phyloP scores from a whole-genome alignment of 2,113 vertebrate genomes.

The Muntiacus muntjak region DNA sequence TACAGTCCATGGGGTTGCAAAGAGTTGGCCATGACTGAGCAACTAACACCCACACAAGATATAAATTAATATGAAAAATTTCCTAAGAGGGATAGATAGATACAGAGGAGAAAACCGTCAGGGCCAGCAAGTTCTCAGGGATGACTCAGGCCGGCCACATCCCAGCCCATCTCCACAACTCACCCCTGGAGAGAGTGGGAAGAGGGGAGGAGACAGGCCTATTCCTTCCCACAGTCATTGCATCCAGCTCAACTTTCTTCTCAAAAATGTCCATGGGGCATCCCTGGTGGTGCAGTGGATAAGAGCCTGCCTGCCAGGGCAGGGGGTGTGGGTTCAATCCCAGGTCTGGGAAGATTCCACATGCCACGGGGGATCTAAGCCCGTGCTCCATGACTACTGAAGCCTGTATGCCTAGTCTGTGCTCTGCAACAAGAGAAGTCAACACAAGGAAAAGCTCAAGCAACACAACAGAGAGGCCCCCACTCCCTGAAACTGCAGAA shows the following conservation, averaged over 20 bases:
- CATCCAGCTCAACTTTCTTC: not conserved
- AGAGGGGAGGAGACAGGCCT: not conserved
- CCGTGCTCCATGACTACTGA: fast-evolving
- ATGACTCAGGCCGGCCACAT: no score
- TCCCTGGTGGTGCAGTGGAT: not conserved
- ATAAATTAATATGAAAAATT: not conserved
- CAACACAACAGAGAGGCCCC: not conserved
- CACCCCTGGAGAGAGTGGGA: not conserved
- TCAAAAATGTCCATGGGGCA: not conserved
- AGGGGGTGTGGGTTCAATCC: not conserved
- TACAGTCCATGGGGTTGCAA: not conserved
- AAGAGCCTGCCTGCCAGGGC: not conserved
- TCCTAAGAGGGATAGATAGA: not conserved
- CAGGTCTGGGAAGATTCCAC: not conserved
- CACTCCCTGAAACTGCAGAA: not conserved
- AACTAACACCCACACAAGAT: not conserved
- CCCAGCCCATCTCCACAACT: no score
- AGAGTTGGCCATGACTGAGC: not conserved
- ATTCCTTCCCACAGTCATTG: not conserved
- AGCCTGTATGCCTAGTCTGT: not conserved
- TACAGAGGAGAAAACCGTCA: not conserved
- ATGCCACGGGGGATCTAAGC: not conserved
- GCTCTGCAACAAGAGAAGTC: not conserved
- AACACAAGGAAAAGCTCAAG: not conserved
- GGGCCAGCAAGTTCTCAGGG: not conserved